phyloP scores from a whole-genome alignment of 2,113 vertebrate genomes.

The Leptodactylus fuscus region DNA sequence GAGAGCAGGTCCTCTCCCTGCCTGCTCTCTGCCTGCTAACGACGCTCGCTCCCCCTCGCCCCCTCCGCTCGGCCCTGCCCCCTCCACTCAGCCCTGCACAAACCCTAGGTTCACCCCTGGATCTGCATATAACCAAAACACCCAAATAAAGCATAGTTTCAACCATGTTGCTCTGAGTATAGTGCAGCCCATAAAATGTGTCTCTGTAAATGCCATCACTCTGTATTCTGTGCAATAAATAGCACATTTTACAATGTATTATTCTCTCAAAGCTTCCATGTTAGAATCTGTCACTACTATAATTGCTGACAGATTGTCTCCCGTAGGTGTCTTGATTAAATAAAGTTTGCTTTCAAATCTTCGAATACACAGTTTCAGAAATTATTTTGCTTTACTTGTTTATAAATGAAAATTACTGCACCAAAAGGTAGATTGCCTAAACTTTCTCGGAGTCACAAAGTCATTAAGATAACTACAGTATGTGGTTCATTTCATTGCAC shows the following conservation, averaged over 20 bases:
- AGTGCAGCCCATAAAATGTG: too few relatives aligned
- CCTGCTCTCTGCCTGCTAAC: too few relatives aligned
- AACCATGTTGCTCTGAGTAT: too few relatives aligned
- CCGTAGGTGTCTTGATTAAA: not conserved
- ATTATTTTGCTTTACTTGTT: constrained; percentile 28
- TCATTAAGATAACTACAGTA: constrained; percentile 50
- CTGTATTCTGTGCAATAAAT: not conserved
- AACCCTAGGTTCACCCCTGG: too few relatives aligned
- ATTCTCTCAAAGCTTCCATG: not conserved
- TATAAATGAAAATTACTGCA: constrained; percentile 29
- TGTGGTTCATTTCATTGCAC: constrained; percentile 52
- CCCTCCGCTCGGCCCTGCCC: too few relatives aligned
- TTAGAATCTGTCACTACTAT: not conserved
- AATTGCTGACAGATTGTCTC: not conserved
- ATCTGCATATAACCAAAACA: too few relatives aligned
- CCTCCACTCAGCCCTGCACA: too few relatives aligned
- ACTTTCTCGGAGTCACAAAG: constrained; percentile 50
- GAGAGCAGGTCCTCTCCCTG: too few relatives aligned
- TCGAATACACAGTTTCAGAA: not conserved
- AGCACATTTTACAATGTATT: too few relatives aligned
- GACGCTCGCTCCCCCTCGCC: too few relatives aligned
- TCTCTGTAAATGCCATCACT: too few relatives aligned
- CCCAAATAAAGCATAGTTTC: too few relatives aligned
- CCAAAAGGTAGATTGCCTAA: constrained; percentile 45
- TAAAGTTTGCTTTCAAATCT: not conserved